phyloP scores from a whole-genome alignment of 1,140 invertebrate genomes.

The Chionoecetes opilio region DNA sequence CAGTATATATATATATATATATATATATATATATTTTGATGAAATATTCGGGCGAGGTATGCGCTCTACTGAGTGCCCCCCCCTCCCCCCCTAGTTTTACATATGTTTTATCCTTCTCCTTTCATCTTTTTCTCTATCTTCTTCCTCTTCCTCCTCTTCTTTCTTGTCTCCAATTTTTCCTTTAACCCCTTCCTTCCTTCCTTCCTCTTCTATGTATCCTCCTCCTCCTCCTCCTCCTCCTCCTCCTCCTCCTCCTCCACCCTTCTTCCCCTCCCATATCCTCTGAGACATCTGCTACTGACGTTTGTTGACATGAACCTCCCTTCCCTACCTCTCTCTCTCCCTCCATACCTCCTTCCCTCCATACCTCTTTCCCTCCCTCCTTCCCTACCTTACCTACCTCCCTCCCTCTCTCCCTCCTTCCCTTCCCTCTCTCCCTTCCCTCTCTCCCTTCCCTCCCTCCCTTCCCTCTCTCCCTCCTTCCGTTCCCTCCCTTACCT shows the following conservation, averaged over 20 bases:
- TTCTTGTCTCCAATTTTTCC: background rate
- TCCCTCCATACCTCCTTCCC: slow-evolving; percentile 9
- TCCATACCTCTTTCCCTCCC: background rate
- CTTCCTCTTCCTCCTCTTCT: background rate
- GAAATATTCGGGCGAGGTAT: too few species aligned
- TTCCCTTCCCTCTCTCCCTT: background rate
- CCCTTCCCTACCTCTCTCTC: slow-evolving; percentile 41
- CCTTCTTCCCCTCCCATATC: background rate
- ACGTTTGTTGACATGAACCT: background rate
- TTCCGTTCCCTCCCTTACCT: background rate
- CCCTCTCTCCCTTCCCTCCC: background rate
- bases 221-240: background rate
- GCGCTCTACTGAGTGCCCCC: too few species aligned
- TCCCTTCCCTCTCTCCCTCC: background rate
- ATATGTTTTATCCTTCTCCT: background rate
- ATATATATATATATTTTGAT: too few species aligned
- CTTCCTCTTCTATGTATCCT: background rate
- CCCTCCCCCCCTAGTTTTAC: too few species aligned
- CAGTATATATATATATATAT: too few species aligned
- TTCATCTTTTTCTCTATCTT: background rate
- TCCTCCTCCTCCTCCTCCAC: background rate
- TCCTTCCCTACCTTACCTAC: background rate
- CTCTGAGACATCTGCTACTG: background rate
- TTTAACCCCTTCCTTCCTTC: background rate
- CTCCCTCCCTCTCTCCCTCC: background rate